Percentiles rank a stretch among this genome's conserved stretches.
These are phyloP conservation scores for Lochmaea capreae DNA, from an alignment of 2,888 invertebrate genomes.

Conservation along the genomic window DNA sequence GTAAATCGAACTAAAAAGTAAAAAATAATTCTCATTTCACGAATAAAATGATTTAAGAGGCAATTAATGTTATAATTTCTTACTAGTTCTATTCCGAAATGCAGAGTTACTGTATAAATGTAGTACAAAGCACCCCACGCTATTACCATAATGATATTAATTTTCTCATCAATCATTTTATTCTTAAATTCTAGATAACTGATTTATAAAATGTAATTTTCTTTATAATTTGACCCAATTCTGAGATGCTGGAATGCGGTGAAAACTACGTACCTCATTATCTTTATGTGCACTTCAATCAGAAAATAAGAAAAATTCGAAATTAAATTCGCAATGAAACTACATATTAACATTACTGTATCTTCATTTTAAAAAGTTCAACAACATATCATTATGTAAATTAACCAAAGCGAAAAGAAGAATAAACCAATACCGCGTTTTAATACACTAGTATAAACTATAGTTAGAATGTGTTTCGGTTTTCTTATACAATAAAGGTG, in stretches of 20 bases:
- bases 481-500: background rate
- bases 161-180: no score
- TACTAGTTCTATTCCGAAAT: no score
- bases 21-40: no score
- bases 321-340: background rate
- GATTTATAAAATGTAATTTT: background rate
- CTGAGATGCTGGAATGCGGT: background rate
- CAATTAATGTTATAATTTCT: no score
- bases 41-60: no score
- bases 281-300: background rate
- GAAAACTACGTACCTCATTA: background rate
- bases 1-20: no score
- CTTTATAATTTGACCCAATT: slow-evolving; percentile 1
- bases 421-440: background rate
- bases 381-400: slow-evolving; percentile 1
- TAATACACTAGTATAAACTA: background rate
- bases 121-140: no score
- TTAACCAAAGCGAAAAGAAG: background rate
- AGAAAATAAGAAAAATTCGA: background rate
- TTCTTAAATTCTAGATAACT: no score
- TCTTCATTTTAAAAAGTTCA: background rate
- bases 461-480: background rate
- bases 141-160: no score
- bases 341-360: background rate
- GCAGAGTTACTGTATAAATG: no score